A percentile compares a stretch with the other conserved stretches of the same genome.
phyloP scores from a whole-genome alignment of 2,888 invertebrate genomes.

The Cryptus viduatorius region DNA sequence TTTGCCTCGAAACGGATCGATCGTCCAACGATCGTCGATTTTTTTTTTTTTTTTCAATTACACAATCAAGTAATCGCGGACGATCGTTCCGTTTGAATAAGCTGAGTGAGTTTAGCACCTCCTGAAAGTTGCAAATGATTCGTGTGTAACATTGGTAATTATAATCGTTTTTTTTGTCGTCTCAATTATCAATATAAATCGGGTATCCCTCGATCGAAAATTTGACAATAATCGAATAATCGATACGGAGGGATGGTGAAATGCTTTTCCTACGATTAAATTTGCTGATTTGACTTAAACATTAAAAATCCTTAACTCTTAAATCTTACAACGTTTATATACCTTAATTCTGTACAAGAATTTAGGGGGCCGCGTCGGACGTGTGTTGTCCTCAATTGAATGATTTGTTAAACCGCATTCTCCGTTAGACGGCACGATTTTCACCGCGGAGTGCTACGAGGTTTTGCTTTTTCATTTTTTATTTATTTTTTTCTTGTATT shows the following conservation, averaged over 20 bases:
- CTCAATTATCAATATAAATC: conserved; percentile 19
- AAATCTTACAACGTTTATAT: conserved; percentile 76
- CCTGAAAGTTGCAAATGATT: conserved; percentile 76
- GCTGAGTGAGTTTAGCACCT: conserved; percentile 70
- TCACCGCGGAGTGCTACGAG: conserved; percentile 40
- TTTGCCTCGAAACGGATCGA: conserved; percentile 44
- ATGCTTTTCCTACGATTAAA: conserved; percentile 25
- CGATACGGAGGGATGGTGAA: conserved; percentile 8
- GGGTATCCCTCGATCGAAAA: conserved; percentile 23
- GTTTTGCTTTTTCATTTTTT: conserved; percentile 37
- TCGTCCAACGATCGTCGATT: conserved; percentile 40
- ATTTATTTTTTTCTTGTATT: conserved; percentile 33
- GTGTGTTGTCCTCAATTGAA: conserved; percentile 42
- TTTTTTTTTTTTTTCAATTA: conserved; percentile 13
- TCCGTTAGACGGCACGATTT: conserved; percentile 39
- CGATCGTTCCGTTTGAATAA: conserved; percentile 51
- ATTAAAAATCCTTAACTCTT: conserved; percentile 68
- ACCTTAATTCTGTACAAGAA: conserved; percentile 80
- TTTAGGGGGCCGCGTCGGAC: conserved; percentile 71
- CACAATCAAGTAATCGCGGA: conserved; percentile 6
- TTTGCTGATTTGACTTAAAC: conserved; percentile 29
- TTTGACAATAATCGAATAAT: conserved; percentile 51
- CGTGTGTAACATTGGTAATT: conserved; percentile 76
- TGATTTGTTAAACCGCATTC: conserved; percentile 26
- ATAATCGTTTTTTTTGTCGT: conserved; percentile 43